Evolutionary conservation across 2,113 vertebrate genomes (phyloP).

Genomic region (Chaenogobius annularis): DNA sequence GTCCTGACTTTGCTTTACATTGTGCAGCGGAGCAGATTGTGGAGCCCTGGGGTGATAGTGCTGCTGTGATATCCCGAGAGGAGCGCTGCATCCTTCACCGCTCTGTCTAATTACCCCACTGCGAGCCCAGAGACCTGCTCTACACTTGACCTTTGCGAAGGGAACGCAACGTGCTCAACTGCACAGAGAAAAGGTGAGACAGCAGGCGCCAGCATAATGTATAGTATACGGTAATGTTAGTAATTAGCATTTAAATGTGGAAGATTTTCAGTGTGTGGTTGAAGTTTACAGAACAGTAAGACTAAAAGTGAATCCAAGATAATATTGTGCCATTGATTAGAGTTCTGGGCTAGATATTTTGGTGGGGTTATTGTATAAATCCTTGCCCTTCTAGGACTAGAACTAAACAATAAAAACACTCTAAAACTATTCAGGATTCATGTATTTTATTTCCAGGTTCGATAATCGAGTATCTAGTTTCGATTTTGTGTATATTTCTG

Average conservation of each 20-base stretch:
- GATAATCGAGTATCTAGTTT: too few species aligned
- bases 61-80: constrained; percentile 55
- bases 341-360: too few species aligned
- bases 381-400: too few species aligned
- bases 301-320: neutral
- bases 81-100: constrained; percentile 46
- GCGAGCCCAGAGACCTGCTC: constrained; percentile 65
- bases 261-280: constrained; percentile 52
- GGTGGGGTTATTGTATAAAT: too few species aligned
- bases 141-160: constrained; percentile 76
- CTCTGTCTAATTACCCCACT: constrained; percentile 69
- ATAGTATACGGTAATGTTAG: neutral
- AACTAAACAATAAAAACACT: too few species aligned
- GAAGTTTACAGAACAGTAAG: neutral
- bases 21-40: constrained; percentile 57
- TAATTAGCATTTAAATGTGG: constrained; percentile 41
- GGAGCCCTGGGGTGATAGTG: constrained; percentile 44
- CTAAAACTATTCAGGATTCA: too few species aligned
- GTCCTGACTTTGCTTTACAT: constrained; percentile 35
- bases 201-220: constrained; percentile 35
- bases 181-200: constrained; percentile 60
- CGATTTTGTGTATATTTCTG: too few species aligned
- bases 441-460: too few species aligned
- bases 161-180: constrained; percentile 66
- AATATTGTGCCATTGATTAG: too few species aligned